Base-by-base conservation (phyloP, 2,113 vertebrate genomes). In the Panthera tigris region DNA sequence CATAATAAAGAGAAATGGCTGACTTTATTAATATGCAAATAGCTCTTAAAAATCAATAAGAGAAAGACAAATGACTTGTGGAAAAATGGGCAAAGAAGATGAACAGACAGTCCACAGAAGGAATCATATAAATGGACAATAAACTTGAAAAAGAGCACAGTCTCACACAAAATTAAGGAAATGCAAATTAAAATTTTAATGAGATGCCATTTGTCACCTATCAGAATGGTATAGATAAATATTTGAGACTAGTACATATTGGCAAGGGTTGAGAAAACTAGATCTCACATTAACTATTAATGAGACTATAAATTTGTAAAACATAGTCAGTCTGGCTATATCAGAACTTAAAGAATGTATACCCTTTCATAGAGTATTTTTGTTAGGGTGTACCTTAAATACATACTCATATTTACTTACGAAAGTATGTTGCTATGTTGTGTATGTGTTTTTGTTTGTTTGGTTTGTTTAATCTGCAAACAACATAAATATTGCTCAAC, bases 1-100 rank as follows among this genome's bases (percentile, higher is more conserved):
- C 27, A 92, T 41, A 89, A 69, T 86, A 55, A 13, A 97, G 52
- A 92, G 52, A 80, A 90, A 94, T 33, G 23, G 23, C 4, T 61
- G 19, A 48, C 57, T 80, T 90, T 74, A 82, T 97, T 92, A 93
- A 96, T 92, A 97, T 92, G 39, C 50, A 91, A 84, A 95, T 23
- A 95, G 25, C n/a, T 95, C 36, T 93, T 69, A 23, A 94, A 96
- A 96, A 95, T 97, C 97, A 97, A 81, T 97, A 96, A 79, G 16
- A 76, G 41, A 86, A 93, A 95, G 50, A 89, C 52, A 96, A 96
- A 96, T 88, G 48, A 84, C 41, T 61, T 89, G 83, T 94, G 93
- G 76, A 78, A 90, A 94, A 94, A 91, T 65, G 57, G 50, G 23
- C 50, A 86, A 96, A 89, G 36, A 63, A 66, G 27, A 94, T 89